A percentile compares a stretch with the other conserved stretches of the same genome.
Evolutionary conservation across 2,888 invertebrate genomes (phyloP).

Genomic region (Microchrysa polita): DNA sequence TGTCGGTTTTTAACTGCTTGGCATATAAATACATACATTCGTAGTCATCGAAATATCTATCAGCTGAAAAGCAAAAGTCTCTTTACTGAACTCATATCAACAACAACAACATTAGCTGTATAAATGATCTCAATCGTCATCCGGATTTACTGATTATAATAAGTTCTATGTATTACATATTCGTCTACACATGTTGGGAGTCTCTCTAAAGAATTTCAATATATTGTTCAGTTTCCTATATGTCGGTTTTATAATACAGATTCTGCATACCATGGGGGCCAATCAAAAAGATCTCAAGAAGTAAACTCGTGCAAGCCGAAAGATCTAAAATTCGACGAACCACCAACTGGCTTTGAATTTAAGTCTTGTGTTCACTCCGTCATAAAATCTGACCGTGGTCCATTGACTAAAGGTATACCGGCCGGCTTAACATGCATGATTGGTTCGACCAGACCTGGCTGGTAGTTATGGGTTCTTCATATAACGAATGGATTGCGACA

Average conservation of each 20-base stretch:
- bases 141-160: conserved; percentile 41
- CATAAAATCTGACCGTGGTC: neutral
- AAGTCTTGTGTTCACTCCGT: too few relatives aligned
- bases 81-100: too few relatives aligned
- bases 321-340: neutral
- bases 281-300: conserved; percentile 10
- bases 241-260: too few relatives aligned
- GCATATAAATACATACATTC: too few relatives aligned
- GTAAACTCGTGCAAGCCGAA: neutral
- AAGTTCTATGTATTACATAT: conserved; percentile 14
- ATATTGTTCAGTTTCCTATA: conserved; percentile 21
- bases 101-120: too few relatives aligned
- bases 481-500: too few relatives aligned
- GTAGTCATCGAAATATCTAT: too few relatives aligned
- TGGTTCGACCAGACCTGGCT: neutral
- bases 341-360: neutral
- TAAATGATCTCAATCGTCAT: conserved; percentile 40
- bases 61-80: too few relatives aligned
- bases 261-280: too few relatives aligned
- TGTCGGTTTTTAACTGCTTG: too few relatives aligned
- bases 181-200: neutral
- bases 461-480: too few relatives aligned
- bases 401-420: neutral
- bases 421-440: conserved; percentile 1
- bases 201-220: neutral